These are phyloP conservation scores for Tribolium madens DNA, from an alignment of 1,140 invertebrate species.

Conservation along the genomic window DNA sequence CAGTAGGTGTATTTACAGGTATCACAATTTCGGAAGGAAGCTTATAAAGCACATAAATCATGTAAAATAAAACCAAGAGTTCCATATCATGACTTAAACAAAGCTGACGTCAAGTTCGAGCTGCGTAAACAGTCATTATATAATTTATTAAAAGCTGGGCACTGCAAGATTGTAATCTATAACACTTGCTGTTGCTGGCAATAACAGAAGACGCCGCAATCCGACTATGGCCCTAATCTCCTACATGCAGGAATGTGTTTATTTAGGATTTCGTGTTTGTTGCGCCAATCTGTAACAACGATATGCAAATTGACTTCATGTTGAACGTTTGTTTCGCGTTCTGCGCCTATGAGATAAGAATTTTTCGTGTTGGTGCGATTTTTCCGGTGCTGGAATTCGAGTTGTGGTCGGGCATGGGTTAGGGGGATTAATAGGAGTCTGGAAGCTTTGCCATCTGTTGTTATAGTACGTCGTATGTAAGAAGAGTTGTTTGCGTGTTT, in stretches of 20 bases:
- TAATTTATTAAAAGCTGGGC: constrained; percentile 30
- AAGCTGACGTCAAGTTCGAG: constrained; percentile 17
- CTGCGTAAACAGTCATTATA: constrained; percentile 24
- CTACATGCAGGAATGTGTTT: constrained; percentile 33
- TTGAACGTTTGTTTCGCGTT: constrained; percentile 27
- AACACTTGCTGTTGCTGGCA: constrained; percentile 1
- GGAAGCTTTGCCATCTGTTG: background rate
- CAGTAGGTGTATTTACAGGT: background rate
- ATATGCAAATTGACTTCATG: constrained; percentile 19
- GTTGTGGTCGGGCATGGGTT: background rate
- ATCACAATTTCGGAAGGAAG: constrained; percentile 20
- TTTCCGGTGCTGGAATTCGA: background rate
- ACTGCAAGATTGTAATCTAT: constrained; percentile 9
- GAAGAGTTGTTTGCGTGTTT: background rate
- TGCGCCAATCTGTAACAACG: constrained; percentile 28
- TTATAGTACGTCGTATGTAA: too few species aligned
- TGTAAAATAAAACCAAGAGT: background rate
- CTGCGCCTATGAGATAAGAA: constrained; percentile 10
- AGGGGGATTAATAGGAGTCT: background rate
- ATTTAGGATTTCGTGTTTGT: constrained; percentile 39
- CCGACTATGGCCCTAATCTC: constrained; percentile 7
- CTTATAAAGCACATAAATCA: constrained; percentile 2
- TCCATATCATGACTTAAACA: background rate
- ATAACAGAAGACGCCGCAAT: constrained; percentile 9
- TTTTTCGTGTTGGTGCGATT: constrained; percentile 13